Evolutionary conservation across 2,888 invertebrate genomes (phyloP), one percentile per base, ranked within the genome.

Genomic region (Andrena hattorfiana): DNA sequence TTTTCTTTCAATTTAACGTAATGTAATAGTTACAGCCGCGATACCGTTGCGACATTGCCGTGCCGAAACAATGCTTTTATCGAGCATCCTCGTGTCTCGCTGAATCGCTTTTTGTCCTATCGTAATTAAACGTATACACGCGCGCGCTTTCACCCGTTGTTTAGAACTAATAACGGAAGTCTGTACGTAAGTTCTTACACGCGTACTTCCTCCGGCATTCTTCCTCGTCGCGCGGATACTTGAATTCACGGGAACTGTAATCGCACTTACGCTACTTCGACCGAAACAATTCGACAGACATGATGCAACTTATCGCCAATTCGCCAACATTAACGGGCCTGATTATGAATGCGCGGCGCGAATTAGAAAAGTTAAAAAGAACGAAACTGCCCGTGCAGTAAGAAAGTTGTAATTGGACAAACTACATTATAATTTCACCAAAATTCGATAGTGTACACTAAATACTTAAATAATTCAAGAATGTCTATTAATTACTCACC

Each of bases 101-200:
- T n/a, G 16, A 74, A 72, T 48, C 35, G 23, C 54, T 82, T 77
- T 70, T 69, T 51, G 68, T 63, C 56, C 8, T 16, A 56, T 48
- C 23, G 62, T 66, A 83, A 82, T 83, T 82, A 77, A 73, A 70
- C 20, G 48, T 68, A 51, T 60, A 26, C 69, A 69, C 69, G 59
- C 59, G 56, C 59, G 35, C 64, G 54, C 82, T 77, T 81, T 83
- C 83, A 73, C 73, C 66, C 30, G 28, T 73, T 70, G 70, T 75
- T 74, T 56, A 71, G 59, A 75, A 75, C 67, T 75, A 60, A 81
- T 81, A 83, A 70, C 67, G 81, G 71, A 83, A 83, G 81, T 63
- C 20, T 42, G 10, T 26, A 62, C 49, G 68, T 68, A 79, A 64
- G 49, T 78, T 72, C 63, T 71, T 67, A 62, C 75, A 64, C 28